Percentiles rank a stretch among this genome's conserved stretches.
phyloP scores from a whole-genome alignment of 2,113 vertebrate species.

The Passerina amoena region DNA sequence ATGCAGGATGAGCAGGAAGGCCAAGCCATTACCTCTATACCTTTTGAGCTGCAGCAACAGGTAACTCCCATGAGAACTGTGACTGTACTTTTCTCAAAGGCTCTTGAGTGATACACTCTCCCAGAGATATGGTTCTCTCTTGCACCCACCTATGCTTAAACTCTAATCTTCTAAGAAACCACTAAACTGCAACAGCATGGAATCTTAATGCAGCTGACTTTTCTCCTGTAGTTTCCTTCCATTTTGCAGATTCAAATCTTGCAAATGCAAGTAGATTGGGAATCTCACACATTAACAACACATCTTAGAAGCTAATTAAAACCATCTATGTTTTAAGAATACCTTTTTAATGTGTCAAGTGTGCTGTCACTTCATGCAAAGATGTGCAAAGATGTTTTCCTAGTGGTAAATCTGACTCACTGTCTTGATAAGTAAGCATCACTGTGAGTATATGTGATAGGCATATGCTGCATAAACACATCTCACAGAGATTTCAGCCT shows the following conservation, averaged over 20 bases:
- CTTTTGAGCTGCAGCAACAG: not conserved
- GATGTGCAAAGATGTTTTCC: constrained; percentile 28
- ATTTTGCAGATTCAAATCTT: not conserved
- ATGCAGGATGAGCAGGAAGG: not conserved
- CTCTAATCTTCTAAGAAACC: not conserved
- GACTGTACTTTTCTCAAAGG: not conserved
- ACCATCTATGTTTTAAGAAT: not conserved
- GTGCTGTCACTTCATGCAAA: not conserved
- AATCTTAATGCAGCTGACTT: not conserved
- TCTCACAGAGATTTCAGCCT: constrained; percentile 28
- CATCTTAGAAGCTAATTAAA: not conserved
- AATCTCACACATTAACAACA: not conserved
- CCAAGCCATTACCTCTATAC: not conserved
- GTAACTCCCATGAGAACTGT: not conserved
- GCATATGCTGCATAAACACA: constrained; percentile 4
- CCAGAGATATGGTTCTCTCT: not conserved
- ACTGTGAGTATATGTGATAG: not conserved
- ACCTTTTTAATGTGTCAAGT: not conserved
- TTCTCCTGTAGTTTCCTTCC: not conserved
- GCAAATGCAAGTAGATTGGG: not conserved
- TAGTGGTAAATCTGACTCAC: constrained; percentile 32
- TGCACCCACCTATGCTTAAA: not conserved
- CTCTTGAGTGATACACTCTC: not conserved
- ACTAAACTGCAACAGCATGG: not conserved
- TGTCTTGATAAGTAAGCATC: constrained; percentile 7